A percentile compares a stretch with the other conserved stretches of the same genome.
Evolutionary conservation across 2,113 vertebrate species (phyloP).

Genomic region (Empidonax alnorum): DNA sequence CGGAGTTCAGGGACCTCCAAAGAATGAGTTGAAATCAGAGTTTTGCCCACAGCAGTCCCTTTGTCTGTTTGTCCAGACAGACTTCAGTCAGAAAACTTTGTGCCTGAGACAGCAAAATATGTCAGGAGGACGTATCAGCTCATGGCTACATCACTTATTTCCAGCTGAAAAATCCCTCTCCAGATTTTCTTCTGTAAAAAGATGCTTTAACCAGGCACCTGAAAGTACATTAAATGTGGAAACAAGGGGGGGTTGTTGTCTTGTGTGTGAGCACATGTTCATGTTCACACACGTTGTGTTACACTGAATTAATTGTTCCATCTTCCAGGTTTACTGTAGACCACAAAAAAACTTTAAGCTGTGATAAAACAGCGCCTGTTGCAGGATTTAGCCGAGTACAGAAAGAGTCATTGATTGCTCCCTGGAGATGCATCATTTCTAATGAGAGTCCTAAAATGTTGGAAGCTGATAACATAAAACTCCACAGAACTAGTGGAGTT

Average conservation of each 20-base stretch:
- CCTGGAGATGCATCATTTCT: slow-evolving; percentile 46
- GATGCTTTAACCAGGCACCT: not conserved
- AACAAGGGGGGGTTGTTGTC: not conserved
- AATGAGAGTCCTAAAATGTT: slow-evolving; percentile 61
- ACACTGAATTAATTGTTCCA: not conserved
- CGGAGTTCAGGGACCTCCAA: not conserved
- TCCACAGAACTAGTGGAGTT: slow-evolving; percentile 52
- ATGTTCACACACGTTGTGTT: fast-evolving
- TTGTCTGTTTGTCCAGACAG: not conserved
- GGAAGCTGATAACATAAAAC: slow-evolving; percentile 47
- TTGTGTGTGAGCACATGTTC: fast-evolving
- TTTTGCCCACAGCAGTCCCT: not conserved
- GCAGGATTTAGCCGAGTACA: slow-evolving; percentile 27
- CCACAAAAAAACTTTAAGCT: not conserved
- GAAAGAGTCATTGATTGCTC: slow-evolving; percentile 53
- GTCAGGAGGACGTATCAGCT: not conserved
- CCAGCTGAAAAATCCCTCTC: not conserved
- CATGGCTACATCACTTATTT: not conserved
- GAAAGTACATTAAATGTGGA: not conserved
- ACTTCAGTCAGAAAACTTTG: not conserved
- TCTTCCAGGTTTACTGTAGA: not conserved
- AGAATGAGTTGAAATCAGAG: not conserved
- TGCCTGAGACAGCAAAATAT: not conserved
- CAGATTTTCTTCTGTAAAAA: not conserved
- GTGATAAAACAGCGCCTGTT: not conserved